Percentiles rank a stretch among this genome's conserved stretches.
phyloP scores from a whole-genome alignment of 2,797 vertebrate genomes.

The Schizopygopsis malacanthus region DNA sequence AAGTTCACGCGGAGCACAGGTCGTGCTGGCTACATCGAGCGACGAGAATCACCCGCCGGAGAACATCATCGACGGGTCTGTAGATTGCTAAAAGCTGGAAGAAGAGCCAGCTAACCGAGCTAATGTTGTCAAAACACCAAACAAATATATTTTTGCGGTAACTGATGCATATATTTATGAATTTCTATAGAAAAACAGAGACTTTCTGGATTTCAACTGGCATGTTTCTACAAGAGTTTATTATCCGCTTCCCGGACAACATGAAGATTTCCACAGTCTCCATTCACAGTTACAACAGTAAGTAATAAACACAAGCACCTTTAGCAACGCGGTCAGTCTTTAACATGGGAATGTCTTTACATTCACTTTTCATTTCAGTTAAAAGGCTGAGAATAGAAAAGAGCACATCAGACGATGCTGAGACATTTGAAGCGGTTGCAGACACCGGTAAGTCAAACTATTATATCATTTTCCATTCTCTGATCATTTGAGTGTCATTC shows the following conservation, averaged over 20 bases:
- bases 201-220: slow-evolving; percentile 96
- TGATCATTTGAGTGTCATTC: neutral
- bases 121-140: neutral
- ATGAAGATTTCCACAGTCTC: slow-evolving; percentile 79
- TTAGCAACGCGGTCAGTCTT: neutral
- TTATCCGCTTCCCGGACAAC: slow-evolving; percentile 83
- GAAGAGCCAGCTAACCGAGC: neutral
- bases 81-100: slow-evolving; percentile 55
- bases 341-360: neutral
- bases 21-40: slow-evolving; percentile 85
- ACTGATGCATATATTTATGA: neutral
- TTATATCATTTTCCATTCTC: too few species aligned
- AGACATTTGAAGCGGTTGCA: slow-evolving; percentile 82
- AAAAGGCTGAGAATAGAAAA: slow-evolving; percentile 86
- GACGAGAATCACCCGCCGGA: slow-evolving; percentile 89
- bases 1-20: slow-evolving; percentile 77
- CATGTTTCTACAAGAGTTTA: slow-evolving; percentile 95
- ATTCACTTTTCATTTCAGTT: slow-evolving; percentile 73
- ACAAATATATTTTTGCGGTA: neutral
- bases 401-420: slow-evolving; percentile 79
- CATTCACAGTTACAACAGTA: slow-evolving; percentile 89
- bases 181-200: slow-evolving; percentile 77
- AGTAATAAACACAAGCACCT: slow-evolving; percentile 44
- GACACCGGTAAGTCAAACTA: slow-evolving; percentile 83
- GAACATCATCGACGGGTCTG: slow-evolving; percentile 88